Percentiles rank a stretch among this genome's conserved stretches.
These are phyloP conservation scores for Myopa testacea DNA, from an alignment of 2,888 invertebrate species.

Conservation along the genomic window DNA sequence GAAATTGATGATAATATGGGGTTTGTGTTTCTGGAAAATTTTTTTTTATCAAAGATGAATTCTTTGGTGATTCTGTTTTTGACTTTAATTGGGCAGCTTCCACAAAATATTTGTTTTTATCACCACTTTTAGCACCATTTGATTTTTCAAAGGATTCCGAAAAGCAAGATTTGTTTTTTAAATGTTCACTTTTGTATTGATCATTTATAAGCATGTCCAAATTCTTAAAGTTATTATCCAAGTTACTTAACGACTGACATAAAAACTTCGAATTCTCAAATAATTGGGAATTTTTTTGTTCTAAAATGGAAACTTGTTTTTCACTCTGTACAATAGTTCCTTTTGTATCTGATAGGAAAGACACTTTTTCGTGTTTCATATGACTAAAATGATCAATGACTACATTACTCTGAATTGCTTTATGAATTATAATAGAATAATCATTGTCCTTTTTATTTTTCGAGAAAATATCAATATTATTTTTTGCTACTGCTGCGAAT, in stretches of 20 bases:
- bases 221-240: neutral
- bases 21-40: neutral
- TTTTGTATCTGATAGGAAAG: constrained; percentile 3
- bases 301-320: neutral
- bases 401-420: neutral
- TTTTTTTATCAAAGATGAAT: neutral
- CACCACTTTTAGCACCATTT: neutral
- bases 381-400: neutral
- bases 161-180: neutral
- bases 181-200: constrained; percentile 18
- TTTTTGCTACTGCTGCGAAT: constrained; percentile 74
- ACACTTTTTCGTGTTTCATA: neutral
- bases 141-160: constrained; percentile 8
- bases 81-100: neutral
- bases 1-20: constrained; percentile 13
- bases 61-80: neutral
- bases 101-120: neutral
- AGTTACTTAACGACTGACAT: constrained; percentile 5
- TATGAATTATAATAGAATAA: constrained; percentile 30
- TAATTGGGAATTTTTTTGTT: neutral
- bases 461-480: constrained; percentile 68
- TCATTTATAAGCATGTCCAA: neutral
- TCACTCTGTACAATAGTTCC: constrained; percentile 1
- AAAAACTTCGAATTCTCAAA: neutral
- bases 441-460: constrained; percentile 49